Evolutionary conservation across 1,140 invertebrate species (phyloP).

Genomic region (Drosophila saltans): DNA sequence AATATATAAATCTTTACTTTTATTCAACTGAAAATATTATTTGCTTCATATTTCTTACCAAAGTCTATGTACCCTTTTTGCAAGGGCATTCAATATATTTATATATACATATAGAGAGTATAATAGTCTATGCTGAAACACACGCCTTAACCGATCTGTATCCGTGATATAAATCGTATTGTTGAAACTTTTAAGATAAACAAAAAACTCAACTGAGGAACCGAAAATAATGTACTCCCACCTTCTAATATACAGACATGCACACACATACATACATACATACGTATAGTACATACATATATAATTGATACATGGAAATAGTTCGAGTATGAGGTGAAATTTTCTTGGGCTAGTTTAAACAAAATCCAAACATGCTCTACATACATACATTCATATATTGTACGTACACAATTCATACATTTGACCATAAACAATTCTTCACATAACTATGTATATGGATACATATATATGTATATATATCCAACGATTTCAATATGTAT

Average conservation of each 20-base stretch:
- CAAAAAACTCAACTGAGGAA: constrained; percentile 34
- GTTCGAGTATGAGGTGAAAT: constrained; percentile 22
- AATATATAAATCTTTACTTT: too few relatives aligned
- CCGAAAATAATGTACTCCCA: constrained; percentile 19
- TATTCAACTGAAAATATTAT: too few relatives aligned
- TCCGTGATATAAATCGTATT: constrained; percentile 66
- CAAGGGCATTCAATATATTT: background rate
- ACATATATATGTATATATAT: background rate
- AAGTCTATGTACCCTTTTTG: background rate
- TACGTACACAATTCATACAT: constrained; percentile 24
- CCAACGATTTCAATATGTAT: background rate
- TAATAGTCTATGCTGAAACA: background rate
- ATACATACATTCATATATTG: constrained; percentile 1
- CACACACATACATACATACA: constrained; percentile 16
- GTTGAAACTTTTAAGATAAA: constrained; percentile 70
- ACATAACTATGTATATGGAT: background rate
- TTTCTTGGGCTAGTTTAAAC: constrained; percentile 28
- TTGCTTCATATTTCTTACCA: background rate
- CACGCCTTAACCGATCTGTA: constrained; percentile 35
- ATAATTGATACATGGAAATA: constrained; percentile 11
- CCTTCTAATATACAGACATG: constrained; percentile 19
- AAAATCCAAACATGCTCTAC: constrained; percentile 19
- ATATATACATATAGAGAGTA: background rate
- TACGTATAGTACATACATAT: constrained; percentile 3
- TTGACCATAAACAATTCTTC: background rate